Conservation (phyloP, 2,888 invertebrate species). For the Hydroisotoma schaefferi region DNA sequence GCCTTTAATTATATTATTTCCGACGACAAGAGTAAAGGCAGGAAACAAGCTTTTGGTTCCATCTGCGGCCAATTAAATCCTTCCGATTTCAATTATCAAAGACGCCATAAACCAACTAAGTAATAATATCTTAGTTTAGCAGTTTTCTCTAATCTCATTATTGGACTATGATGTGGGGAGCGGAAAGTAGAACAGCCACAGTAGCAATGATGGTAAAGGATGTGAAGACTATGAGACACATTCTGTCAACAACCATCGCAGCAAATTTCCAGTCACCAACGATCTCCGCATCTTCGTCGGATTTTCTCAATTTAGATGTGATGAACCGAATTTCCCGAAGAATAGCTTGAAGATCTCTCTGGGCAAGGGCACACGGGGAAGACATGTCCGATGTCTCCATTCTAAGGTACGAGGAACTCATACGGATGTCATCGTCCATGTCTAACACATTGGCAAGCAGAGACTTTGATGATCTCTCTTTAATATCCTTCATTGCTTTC, state of each 20-base stretch:
- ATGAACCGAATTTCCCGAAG: conserved; percentile 91
- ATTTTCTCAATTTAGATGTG: conserved; percentile 87
- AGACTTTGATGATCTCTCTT: conserved; percentile 90
- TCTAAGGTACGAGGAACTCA: conserved; percentile 46
- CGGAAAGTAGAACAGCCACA: conserved; percentile 82
- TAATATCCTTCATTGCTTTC: conserved; percentile 74
- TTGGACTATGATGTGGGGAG: conserved; percentile 93
- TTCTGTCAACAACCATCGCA: conserved; percentile 89
- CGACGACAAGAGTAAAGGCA: too few species aligned
- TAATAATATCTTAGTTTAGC: too few species aligned
- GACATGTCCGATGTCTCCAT: conserved; percentile 50
- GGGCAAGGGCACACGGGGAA: conserved; percentile 48
- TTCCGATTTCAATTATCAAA: too few species aligned
- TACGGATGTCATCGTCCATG: conserved; percentile 88
- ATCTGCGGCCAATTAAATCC: too few species aligned
- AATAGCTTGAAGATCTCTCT: conserved; percentile 76
- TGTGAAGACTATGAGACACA: conserved; percentile 93
- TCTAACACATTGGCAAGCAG: conserved; percentile 91
- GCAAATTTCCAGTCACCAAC: conserved; percentile 66
- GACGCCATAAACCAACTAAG: too few species aligned
- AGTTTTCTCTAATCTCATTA: conserved; percentile 56
- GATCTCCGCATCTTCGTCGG: conserved; percentile 87
- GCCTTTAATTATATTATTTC: too few species aligned
- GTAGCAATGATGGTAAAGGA: conserved; percentile 90
- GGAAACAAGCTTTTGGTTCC: too few species aligned